phyloP scores from a whole-genome alignment of 2,797 vertebrate genomes.

The Brotula barbata region DNA sequence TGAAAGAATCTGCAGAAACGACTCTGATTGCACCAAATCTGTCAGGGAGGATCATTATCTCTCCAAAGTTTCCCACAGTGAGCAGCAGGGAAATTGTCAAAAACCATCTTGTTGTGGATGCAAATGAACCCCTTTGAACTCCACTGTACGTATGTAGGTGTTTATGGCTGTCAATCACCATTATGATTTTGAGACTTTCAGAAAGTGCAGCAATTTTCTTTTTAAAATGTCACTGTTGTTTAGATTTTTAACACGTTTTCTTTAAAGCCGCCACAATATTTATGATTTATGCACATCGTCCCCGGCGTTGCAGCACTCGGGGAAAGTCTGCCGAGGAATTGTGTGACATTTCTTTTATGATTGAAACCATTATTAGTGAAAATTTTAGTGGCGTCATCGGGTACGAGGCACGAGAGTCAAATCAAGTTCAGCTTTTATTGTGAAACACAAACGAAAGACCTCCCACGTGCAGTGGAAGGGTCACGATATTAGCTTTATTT shows the following conservation, averaged over 20 bases:
- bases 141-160: constrained; percentile 68
- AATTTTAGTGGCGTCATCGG: no score
- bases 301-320: constrained; percentile 17
- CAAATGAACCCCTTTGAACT: constrained; percentile 77
- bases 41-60: constrained; percentile 75
- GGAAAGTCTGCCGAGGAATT: constrained; percentile 1
- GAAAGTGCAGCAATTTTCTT: constrained; percentile 55
- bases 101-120: constrained; percentile 76
- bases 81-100: constrained; percentile 80
- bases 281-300: constrained; percentile 29
- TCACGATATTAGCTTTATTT: no score
- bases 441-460: no score
- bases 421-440: no score
- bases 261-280: constrained; percentile 42
- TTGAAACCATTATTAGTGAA: neutral
- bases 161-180: constrained; percentile 76
- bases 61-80: constrained; percentile 71
- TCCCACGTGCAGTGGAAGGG: no score
- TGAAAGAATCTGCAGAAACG: constrained; percentile 57
- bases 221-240: constrained; percentile 58
- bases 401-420: neutral
- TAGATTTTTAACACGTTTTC: constrained; percentile 33
- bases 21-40: constrained; percentile 75
- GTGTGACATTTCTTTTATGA: constrained; percentile 10
- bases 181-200: constrained; percentile 58